Conservation (phyloP, 2,888 invertebrate genomes). For the Ypsolopha sequella region DNA sequence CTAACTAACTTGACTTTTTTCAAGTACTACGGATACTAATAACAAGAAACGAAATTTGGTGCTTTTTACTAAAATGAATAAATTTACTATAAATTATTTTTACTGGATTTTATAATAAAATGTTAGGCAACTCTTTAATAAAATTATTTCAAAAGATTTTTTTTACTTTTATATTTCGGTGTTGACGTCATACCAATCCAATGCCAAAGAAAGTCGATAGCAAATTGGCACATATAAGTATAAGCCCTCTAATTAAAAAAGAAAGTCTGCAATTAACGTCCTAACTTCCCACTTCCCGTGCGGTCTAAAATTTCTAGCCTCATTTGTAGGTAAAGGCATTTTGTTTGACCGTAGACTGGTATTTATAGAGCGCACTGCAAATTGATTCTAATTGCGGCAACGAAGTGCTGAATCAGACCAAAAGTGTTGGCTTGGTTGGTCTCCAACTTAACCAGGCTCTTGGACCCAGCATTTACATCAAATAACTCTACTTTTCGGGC, state of each 20-base stretch:
- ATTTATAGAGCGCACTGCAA: constrained; percentile 51
- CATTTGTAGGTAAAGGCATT: constrained; percentile 42
- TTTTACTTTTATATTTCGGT: too few species aligned
- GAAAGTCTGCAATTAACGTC: constrained; percentile 2
- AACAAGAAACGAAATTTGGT: too few species aligned
- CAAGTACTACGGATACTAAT: too few species aligned
- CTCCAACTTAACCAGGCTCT: too few species aligned
- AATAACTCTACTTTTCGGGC: too few species aligned
- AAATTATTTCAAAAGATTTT: too few species aligned
- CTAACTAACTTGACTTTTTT: too few species aligned
- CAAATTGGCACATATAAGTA: neutral
- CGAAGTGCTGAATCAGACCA: constrained; percentile 65
- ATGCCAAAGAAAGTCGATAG: neutral
- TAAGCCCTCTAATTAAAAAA: neutral
- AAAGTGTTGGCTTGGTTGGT: neutral
- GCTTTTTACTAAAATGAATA: too few species aligned
- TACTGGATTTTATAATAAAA: too few species aligned
- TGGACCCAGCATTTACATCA: too few species aligned
- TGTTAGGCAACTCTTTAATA: too few species aligned
- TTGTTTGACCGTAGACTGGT: constrained; percentile 26
- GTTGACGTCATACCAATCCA: neutral
- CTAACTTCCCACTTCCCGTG: constrained; percentile 11
- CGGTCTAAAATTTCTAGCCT: constrained; percentile 24
- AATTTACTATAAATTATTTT: too few species aligned
- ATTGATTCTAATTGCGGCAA: constrained; percentile 68